These are phyloP conservation scores for Chionis minor DNA, from an alignment of 2,113 vertebrate genomes.

Conservation along the genomic window DNA sequence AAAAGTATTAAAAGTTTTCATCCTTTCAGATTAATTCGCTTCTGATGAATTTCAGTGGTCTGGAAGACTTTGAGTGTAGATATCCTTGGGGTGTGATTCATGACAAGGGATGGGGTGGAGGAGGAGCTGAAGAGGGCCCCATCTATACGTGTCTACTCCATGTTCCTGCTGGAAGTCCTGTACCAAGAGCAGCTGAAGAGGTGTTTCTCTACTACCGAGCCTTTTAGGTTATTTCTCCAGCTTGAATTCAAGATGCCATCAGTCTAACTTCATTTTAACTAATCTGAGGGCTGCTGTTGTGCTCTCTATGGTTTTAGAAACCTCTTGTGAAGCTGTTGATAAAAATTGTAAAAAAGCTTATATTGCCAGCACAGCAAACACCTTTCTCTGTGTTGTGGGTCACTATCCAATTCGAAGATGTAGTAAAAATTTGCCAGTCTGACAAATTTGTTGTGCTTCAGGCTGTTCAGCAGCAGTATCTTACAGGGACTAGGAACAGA, in stretches of 20 bases:
- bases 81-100: background rate
- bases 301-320: background rate
- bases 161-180: background rate
- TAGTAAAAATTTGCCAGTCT: background rate
- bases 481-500: background rate
- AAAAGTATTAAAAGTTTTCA: background rate
- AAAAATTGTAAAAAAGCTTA: background rate
- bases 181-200: background rate
- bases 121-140: background rate
- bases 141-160: accelerated
- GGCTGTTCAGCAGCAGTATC: background rate
- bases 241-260: background rate
- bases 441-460: background rate
- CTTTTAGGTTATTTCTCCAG: background rate
- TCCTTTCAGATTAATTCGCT: background rate
- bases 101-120: background rate
- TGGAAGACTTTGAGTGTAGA: background rate
- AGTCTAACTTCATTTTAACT: background rate
- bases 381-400: background rate
- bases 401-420: background rate
- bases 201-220: background rate
- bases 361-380: background rate
- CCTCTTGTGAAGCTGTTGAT: background rate
- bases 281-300: background rate
- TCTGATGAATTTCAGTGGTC: background rate